Base-by-base conservation (phyloP, 2,888 invertebrate species). In the Fissipunctia ypsillon region DNA sequence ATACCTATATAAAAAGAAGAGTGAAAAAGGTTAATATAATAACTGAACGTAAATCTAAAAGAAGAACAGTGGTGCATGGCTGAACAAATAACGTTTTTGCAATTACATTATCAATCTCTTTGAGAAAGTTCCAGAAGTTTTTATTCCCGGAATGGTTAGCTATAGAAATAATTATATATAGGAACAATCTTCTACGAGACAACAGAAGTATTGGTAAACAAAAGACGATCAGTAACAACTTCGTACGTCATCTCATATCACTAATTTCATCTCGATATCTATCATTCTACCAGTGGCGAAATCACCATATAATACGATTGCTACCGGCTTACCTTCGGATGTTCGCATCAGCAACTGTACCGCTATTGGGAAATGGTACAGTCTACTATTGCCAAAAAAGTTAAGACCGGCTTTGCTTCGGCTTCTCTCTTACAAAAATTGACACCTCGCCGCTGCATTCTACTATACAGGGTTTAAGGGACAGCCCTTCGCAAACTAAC, bases 1-100 rank as follows among this genome's bases (percentile, higher is more conserved):
- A 81, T 72, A n/a, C n/a, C n/a, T n/a, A 75, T 79, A 78, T 75
- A 61, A 45, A 69, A 28, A 69, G 19, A 67, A 72, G 10, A 60
- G 65, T 52, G 43, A 64, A 76, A 74, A 70, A 31, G n/a, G 41
- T 64, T 70, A 73, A 64, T 61, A 41, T 70, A 70, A 80, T 70
- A 69, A 72, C 45, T 59, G 73, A 38, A 70, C 7, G 50, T 31
- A 48, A 38, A 76, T 60, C n/a, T 50, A 25, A 38, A 77, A 64
- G 52, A 54, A 16, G 76, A 54, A 10, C 69, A 54, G 16, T 45
- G 28, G 52, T 76, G 76, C 52, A 60, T 45, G 52, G 28, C 25
- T 60, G 7, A 28, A 25, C 16, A 52, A 60, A 76, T 60, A 68
- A 43, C 31, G 48, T 48, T 48, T 60, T 19, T 52, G 14, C 22